Conservation (phyloP, 2,113 vertebrate genomes). For the Athene noctua region DNA sequence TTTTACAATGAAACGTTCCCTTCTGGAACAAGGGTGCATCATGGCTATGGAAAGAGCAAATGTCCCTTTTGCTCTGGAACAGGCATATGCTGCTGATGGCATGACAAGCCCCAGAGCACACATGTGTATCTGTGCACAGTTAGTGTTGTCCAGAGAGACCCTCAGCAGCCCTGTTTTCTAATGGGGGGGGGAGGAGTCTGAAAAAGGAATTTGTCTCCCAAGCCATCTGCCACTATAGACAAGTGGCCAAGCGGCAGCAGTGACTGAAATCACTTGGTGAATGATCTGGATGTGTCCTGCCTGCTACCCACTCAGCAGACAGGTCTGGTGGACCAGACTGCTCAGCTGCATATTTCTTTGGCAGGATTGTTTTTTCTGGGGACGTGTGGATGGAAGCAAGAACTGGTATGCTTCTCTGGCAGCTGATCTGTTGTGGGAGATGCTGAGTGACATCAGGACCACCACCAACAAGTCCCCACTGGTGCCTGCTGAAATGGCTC, state of each 20-base stretch:
- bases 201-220: background rate
- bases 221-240: background rate
- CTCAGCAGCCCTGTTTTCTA: background rate
- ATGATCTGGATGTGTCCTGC: background rate
- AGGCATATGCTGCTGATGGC: background rate
- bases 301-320: background rate
- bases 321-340: background rate
- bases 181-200: accelerated
- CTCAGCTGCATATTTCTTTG: background rate
- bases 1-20: background rate
- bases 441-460: background rate
- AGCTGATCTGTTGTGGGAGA: background rate
- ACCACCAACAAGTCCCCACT: accelerated
- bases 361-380: background rate
- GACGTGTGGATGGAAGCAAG: background rate
- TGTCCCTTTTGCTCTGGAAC: background rate
- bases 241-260: background rate
- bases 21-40: background rate
- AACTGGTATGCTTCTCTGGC: background rate
- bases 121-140: accelerated
- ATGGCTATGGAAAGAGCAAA: background rate
- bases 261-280: background rate
- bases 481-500: background rate
- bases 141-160: background rate
- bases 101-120: background rate